Base-by-base conservation (phyloP, 2,888 invertebrate species). In the Augiades crinisus region DNA sequence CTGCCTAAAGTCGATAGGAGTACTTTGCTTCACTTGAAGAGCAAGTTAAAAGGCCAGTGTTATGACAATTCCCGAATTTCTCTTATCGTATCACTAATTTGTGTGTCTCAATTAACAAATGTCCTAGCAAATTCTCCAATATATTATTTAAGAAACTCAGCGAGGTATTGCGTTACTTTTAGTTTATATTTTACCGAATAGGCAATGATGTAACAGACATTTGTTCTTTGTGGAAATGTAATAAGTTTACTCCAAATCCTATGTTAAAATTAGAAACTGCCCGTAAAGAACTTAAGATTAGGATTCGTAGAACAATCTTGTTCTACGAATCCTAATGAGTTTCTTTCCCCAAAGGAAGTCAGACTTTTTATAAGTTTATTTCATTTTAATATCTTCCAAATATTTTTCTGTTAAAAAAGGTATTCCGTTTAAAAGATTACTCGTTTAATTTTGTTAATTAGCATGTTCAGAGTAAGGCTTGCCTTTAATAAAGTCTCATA, bases 371-470 rank as follows among this genome's bases (percentile, higher is more conserved):
- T 27, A 27, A 27, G 3, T 27, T 24, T n/a, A 27, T 2, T 10
- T 19, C 3, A 27, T 27, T 27, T 27, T 27, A 27, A 10, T 27
- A 27, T 10, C 7, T 24, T n/a, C 16, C 24, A 24, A 24, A 16
- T 16, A 40, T 40, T 40, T 14, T 24, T 22, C 24, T 24, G 40
- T 16, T 13, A 16, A 14, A 40, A 40, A 40, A 40, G 24, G 24
- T 14, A n/a, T 13, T 47, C 30, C 30, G 2, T 7, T 27, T 34
- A n/a, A 19, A 27, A 47, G n/a, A 19, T 34, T 37, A 24, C 17
- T 22, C 19, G 24, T 37, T 37, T 46, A 24, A 47, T 47, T 37
- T 47, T 30, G 34, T 47, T 47, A 47, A 47, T 47, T 47, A 37
- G 37, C 30, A 30, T 37, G 27, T 47, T 37, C 30, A 30, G 45